These are phyloP conservation scores for Eupithecia insigniata DNA, from an alignment of 2,888 invertebrate genomes.

Conservation along the genomic window DNA sequence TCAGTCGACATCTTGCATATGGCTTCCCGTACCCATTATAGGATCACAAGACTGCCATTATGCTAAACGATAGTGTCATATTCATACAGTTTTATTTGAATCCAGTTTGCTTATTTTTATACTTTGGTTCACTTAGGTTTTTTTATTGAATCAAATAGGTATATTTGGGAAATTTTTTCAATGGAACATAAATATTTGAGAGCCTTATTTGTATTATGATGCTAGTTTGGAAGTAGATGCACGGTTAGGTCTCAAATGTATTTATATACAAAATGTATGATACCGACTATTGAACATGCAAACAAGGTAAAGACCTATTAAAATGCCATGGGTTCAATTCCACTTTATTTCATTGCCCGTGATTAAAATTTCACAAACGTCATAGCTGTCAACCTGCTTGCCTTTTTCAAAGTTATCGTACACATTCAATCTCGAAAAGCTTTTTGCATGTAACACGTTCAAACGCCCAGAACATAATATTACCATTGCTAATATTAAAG, in stretches of 20 bases:
- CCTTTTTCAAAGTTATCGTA: conserved; percentile 46
- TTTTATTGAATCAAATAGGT: neutral
- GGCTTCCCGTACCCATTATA: conserved; percentile 72
- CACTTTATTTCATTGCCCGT: conserved; percentile 10
- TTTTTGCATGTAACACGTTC: conserved; percentile 46
- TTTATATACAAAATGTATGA: neutral
- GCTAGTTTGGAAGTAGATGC: neutral
- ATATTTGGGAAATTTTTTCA: too few relatives aligned
- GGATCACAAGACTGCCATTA: conserved; percentile 62
- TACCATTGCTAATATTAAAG: conserved; percentile 45
- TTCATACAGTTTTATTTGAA: conserved; percentile 14
- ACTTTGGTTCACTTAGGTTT: neutral
- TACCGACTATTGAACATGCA: neutral
- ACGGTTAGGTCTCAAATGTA: neutral
- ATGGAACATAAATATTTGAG: too few relatives aligned
- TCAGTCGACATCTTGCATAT: conserved; percentile 58
- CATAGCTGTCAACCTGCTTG: conserved; percentile 44
- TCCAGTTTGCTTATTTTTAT: neutral
- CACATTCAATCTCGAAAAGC: conserved; percentile 39
- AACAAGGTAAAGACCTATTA: neutral
- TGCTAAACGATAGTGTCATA: conserved; percentile 54
- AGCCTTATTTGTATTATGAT: neutral
- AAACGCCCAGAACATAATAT: conserved; percentile 45
- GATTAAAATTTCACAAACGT: conserved; percentile 45
- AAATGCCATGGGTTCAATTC: neutral